These are phyloP conservation scores for Tragelaphus eurycerus DNA, from an alignment of 2,797 vertebrate species.

Conservation along the genomic window DNA sequence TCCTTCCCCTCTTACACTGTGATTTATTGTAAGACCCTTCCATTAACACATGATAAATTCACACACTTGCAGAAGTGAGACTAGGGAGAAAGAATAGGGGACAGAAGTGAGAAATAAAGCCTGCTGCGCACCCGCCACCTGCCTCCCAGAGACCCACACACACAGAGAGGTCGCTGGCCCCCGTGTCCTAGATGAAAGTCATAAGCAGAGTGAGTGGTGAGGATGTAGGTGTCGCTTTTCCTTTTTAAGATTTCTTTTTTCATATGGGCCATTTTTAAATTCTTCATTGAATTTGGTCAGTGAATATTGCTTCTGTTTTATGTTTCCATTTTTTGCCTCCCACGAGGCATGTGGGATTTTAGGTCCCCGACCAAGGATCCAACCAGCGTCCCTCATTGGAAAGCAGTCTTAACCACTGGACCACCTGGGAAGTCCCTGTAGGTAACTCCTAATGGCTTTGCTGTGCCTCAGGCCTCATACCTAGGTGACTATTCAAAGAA, in stretches of 20 bases:
- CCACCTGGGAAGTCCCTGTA: background rate
- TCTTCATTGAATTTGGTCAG: background rate
- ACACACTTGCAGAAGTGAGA: background rate
- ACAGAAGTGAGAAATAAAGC: background rate
- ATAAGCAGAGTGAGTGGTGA: background rate
- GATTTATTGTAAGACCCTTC: background rate
- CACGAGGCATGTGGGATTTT: background rate
- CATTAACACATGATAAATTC: background rate
- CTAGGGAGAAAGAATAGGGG: background rate
- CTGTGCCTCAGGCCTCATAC: background rate
- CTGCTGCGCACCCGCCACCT: rapidly evolving
- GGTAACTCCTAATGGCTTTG: background rate
- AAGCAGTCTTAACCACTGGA: background rate
- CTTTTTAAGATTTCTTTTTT: background rate
- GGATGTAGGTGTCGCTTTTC: background rate
- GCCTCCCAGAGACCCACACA: background rate
- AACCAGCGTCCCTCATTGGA: background rate
- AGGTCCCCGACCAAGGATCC: background rate
- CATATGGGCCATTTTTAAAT: background rate
- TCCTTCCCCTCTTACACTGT: background rate
- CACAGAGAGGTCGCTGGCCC: background rate
- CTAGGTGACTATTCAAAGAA: background rate
- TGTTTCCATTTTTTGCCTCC: background rate
- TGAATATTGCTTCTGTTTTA: background rate
- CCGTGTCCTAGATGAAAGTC: background rate